These are phyloP conservation scores for Glaucomys volans DNA, from an alignment of 2,113 vertebrate genomes.

Conservation along the genomic window DNA sequence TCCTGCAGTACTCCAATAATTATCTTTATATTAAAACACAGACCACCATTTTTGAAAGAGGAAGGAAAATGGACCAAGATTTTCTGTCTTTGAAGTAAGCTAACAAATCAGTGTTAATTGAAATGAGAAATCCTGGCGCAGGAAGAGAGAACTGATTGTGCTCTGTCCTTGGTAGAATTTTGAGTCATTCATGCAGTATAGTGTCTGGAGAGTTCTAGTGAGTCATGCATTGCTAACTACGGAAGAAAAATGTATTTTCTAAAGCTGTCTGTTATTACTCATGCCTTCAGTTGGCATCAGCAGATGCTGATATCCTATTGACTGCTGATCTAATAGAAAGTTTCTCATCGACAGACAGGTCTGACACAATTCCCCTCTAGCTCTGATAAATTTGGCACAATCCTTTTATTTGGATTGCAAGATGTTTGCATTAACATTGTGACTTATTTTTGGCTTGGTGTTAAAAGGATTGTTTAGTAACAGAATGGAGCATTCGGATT, in stretches of 20 bases:
- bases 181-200: slow-evolving; percentile 86
- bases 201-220: slow-evolving; percentile 85
- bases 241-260: slow-evolving; percentile 84
- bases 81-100: slow-evolving; percentile 74
- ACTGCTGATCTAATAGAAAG: slow-evolving; percentile 77
- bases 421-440: slow-evolving; percentile 74
- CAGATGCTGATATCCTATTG: slow-evolving; percentile 85
- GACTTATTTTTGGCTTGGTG: slow-evolving; percentile 73
- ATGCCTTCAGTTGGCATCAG: slow-evolving; percentile 81
- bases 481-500: slow-evolving; percentile 66
- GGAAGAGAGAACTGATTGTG: slow-evolving; percentile 83
- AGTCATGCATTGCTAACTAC: slow-evolving; percentile 86
- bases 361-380: slow-evolving; percentile 70
- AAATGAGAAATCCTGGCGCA: slow-evolving; percentile 79
- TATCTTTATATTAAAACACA: slow-evolving; percentile 54
- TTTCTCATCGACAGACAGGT: slow-evolving; percentile 77
- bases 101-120: slow-evolving; percentile 79
- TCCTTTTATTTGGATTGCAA: slow-evolving; percentile 74
- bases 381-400: slow-evolving; percentile 75
- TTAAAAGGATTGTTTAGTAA: slow-evolving; percentile 76
- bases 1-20: neutral
- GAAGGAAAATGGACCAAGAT: neutral
- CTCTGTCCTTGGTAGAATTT: slow-evolving; percentile 81
- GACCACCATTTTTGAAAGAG: slow-evolving; percentile 37
- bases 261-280: slow-evolving; percentile 86